These are phyloP conservation scores for Bovichtus variegatus DNA, from an alignment of 2,797 vertebrate genomes.

Conservation along the genomic window DNA sequence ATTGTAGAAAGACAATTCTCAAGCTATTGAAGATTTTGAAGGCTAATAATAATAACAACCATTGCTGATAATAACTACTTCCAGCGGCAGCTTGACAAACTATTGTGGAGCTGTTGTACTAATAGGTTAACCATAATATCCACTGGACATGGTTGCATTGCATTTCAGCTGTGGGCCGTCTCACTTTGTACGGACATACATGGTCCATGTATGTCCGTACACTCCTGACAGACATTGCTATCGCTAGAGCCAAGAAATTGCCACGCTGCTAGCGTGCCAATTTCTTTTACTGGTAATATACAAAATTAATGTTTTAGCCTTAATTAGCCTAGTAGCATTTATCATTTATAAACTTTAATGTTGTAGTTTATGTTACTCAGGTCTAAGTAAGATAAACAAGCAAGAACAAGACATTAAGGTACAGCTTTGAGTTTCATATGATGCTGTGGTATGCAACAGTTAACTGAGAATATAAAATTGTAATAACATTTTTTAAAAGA, in stretches of 20 bases:
- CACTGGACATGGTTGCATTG: not conserved
- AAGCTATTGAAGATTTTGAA: not conserved
- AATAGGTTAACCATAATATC: not conserved
- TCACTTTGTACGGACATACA: no score
- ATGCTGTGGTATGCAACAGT: no score
- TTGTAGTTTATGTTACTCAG: not conserved
- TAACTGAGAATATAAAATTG: no score
- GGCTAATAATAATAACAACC: not conserved
- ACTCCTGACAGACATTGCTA: not conserved
- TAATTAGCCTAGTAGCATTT: not conserved
- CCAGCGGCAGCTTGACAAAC: not conserved
- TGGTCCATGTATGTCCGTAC: not conserved
- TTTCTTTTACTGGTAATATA: not conserved
- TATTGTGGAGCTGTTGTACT: not conserved
- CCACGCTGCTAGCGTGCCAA: not conserved
- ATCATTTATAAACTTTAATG: not conserved
- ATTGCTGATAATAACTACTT: not conserved
- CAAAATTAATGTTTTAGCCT: not conserved
- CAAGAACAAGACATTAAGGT: not conserved
- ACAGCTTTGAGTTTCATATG: not conserved
- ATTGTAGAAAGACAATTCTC: not conserved
- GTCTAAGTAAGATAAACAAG: not conserved
- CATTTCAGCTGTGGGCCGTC: not conserved
- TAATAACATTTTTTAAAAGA: no score
- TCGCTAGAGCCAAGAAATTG: not conserved